Evolutionary conservation across 2,113 vertebrate species (phyloP), one percentile per base, ranked within the genome.

Genomic region (Carassius gibelio): DNA sequence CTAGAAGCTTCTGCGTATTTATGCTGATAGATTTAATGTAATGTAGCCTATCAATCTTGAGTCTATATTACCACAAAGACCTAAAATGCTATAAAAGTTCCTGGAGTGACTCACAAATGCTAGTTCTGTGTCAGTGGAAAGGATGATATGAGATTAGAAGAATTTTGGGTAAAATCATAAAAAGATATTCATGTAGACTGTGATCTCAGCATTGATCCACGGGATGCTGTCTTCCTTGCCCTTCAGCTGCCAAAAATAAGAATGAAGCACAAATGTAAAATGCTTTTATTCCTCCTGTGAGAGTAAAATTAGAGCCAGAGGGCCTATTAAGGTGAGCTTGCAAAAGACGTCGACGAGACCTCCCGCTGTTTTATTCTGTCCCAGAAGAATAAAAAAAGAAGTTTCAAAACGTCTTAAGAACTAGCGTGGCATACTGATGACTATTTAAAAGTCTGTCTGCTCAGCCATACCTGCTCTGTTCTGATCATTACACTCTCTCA

Each of bases 241-340:
- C 52, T 36, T 78, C 42, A 10, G 75, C 19, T 59, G 75, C 77
- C 77, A 45, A 81, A 48, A 81, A 64, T 66, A 81, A 81, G 59
- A 45, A 80, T 45, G 19, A 38, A 15, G 57, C 66, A 45, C 38
- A 66, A 66, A 64, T 23, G 7, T 50, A 66, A 48, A 79, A 62
- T 8, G n/a, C 78, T 64, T 79, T 23, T 81, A 81, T 66, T 66
- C 23, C 59, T 66, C 61, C n/a, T 48, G 8, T 50, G 61, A 77
- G 75, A 62, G 34, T 42, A 79, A 79, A 62, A 79, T 79, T 79
- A 79, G 76, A 62, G 76, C 57, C 17, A 42, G 19, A 23, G 76
- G 57, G 76, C 57, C n/a, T 62, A 79, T 79, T 79, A 61, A 61
- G 13, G 76, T 21, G 34, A 79, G 76, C 17, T 42, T 62, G 34